Conservation (phyloP, 2,888 invertebrate genomes). For the Tachina fera region DNA sequence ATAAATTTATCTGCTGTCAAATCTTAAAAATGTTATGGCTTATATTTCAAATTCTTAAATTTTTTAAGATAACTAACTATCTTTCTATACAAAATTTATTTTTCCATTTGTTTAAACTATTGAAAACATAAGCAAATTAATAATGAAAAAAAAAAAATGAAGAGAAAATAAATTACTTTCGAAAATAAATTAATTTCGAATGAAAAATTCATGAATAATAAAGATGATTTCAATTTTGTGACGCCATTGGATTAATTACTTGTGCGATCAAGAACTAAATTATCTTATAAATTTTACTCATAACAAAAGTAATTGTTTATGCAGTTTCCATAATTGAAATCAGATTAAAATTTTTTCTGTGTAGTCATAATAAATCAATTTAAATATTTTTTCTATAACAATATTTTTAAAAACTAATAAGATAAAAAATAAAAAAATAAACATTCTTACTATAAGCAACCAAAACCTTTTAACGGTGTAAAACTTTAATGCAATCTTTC, state of each 20-base stretch:
- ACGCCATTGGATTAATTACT: too few species aligned
- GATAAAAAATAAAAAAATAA: conserved; percentile 64
- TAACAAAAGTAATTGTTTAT: too few species aligned
- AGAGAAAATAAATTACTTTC: neutral
- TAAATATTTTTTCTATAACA: conserved; percentile 64
- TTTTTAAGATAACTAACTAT: neutral
- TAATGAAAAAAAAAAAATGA: neutral
- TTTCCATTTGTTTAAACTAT: neutral
- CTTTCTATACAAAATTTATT: neutral
- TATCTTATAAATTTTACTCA: too few species aligned
- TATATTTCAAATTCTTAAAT: neutral
- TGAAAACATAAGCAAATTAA: neutral
- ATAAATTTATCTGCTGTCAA: neutral
- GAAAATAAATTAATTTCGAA: too few species aligned
- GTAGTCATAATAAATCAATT: conserved; percentile 15
- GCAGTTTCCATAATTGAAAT: too few species aligned
- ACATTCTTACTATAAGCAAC: conserved; percentile 75
- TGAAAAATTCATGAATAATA: too few species aligned
- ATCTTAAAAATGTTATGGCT: neutral
- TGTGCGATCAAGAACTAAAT: too few species aligned
- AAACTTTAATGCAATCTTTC: conserved; percentile 77
- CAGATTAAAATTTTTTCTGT: neutral
- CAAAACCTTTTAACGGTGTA: conserved; percentile 76
- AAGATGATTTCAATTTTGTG: too few species aligned
- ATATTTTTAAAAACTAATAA: conserved; percentile 74